phyloP scores from a whole-genome alignment of 2,888 invertebrate species.

The Drosophila demipolita region DNA sequence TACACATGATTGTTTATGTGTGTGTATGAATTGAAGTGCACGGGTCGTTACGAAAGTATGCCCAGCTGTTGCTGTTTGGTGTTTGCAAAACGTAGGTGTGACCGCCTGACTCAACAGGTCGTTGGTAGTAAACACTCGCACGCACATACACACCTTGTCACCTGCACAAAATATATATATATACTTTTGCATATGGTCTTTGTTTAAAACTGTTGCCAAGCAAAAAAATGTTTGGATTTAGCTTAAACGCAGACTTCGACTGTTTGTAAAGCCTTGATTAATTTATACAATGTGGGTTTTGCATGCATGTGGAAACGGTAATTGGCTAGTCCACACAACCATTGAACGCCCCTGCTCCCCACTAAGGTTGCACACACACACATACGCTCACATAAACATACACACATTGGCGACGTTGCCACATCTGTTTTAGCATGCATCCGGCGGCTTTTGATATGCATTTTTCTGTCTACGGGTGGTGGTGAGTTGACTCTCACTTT shows the following conservation, averaged over 20 bases:
- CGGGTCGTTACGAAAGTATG: conserved; percentile 44
- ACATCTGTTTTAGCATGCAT: conserved; percentile 30
- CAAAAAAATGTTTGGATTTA: conserved; percentile 35
- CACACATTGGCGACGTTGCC: conserved; percentile 7
- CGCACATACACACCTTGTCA: conserved; percentile 12
- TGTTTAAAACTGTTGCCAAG: conserved; percentile 60
- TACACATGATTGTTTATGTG: conserved; percentile 1
- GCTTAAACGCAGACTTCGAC: conserved; percentile 17
- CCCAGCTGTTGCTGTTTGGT: conserved; percentile 16
- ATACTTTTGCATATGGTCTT: conserved; percentile 24
- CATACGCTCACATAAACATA: conserved; percentile 39
- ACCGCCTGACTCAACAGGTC: conserved; percentile 58
- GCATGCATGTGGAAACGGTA: conserved; percentile 21
- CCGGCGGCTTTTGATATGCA: conserved; percentile 28
- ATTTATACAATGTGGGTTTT: conserved; percentile 4
- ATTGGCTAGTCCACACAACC: conserved; percentile 31
- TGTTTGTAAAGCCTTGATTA: conserved; percentile 35
- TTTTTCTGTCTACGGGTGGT: conserved; percentile 17
- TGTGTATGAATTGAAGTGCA: conserved; percentile 11
- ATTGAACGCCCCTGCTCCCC: conserved; percentile 49
- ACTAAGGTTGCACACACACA: conserved; percentile 51
- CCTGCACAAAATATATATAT: conserved; percentile 6
- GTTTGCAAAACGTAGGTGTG: conserved; percentile 36
- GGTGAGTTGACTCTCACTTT: conserved; percentile 39
- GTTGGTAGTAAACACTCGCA: conserved; percentile 25